Percentiles rank a stretch among this genome's conserved stretches.
phyloP scores from a whole-genome alignment of 2,888 invertebrate genomes.

The Hoplodrina blanda region DNA sequence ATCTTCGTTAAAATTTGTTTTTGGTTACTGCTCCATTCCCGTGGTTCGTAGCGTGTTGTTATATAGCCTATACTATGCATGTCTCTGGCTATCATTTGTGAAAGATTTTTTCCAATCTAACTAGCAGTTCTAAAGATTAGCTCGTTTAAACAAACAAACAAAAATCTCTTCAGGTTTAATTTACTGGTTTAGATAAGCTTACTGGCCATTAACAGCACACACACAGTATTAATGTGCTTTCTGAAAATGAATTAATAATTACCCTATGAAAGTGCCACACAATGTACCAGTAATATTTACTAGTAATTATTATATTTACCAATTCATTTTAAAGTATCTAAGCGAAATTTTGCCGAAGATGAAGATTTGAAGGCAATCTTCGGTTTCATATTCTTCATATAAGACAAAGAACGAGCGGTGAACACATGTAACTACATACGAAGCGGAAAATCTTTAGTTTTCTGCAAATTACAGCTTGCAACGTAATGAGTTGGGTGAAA shows the following conservation, averaged over 20 bases:
- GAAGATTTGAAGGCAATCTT: not conserved
- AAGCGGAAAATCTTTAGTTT: constrained; percentile 24
- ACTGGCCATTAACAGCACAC: not conserved
- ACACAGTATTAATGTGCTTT: not conserved
- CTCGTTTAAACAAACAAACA: too few relatives aligned
- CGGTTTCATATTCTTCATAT: not conserved
- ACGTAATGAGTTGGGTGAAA: constrained; percentile 29
- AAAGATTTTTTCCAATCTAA: too few relatives aligned
- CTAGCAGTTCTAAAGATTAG: too few relatives aligned
- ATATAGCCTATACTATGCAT: too few relatives aligned
- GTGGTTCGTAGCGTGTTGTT: too few relatives aligned
- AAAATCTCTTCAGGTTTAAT: too few relatives aligned
- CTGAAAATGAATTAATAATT: not conserved
- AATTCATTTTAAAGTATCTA: not conserved
- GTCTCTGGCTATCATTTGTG: too few relatives aligned
- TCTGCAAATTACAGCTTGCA: constrained; percentile 31
- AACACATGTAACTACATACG: not conserved
- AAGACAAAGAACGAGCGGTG: not conserved
- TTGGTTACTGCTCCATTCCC: too few relatives aligned
- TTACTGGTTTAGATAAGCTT: not conserved
- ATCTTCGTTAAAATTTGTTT: too few relatives aligned
- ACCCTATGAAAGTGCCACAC: not conserved
- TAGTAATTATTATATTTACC: too few relatives aligned
- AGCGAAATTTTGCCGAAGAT: not conserved
- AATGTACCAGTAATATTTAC: not conserved